Evolutionary conservation across 2,113 vertebrate species (phyloP), one percentile per base, ranked within the genome.

Genomic region (Indri indri): DNA sequence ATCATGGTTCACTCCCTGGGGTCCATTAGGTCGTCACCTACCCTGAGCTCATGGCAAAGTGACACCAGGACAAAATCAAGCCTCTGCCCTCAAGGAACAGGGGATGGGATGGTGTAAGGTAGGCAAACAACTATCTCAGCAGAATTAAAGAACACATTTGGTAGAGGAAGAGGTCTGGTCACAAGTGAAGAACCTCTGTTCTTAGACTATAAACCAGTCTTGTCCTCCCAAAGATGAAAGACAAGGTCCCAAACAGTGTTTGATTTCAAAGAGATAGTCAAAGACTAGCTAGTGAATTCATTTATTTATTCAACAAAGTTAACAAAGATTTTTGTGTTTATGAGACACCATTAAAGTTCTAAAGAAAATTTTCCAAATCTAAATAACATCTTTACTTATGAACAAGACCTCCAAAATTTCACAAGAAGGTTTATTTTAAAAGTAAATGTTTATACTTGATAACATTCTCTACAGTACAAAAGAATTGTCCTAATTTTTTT

Each of bases 221-320:
- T 68, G 52, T 76, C 59, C 3, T 42, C 37, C 63, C 16, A 66
- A 45, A 57, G 54, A 79, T 88, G 27, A 91, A 80, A 63, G 5
- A 52, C 40, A 45, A 79, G 5, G 30, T 82, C 81, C 5, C 47
- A 77, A 92, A 30, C 3, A 76, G 32, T 66, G n/a, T 71, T 86
- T 80, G 57, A 88, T 80, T 90, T 90, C 81, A 74, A 50, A 79
- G 76, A 71, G 14, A 76, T 61, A 61, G 94, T 90, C 65, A 90
- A 93, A 88, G 77, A 47, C 70, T 59, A 30, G n/a, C 32, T 37
- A 83, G n/a, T 82, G 42, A 77, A 47, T 88, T 87, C 22, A 82
- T 87, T 92, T 70, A 82, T 92, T 90, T 92, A 87, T 37, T 92
- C 68, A 90, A 45, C 30, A 94, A 90, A 57, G 11, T 73, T 79